Percentiles rank a stretch among this genome's conserved stretches.
phyloP scores from a whole-genome alignment of 2,888 invertebrate species.

The Aporophyla nigra region DNA sequence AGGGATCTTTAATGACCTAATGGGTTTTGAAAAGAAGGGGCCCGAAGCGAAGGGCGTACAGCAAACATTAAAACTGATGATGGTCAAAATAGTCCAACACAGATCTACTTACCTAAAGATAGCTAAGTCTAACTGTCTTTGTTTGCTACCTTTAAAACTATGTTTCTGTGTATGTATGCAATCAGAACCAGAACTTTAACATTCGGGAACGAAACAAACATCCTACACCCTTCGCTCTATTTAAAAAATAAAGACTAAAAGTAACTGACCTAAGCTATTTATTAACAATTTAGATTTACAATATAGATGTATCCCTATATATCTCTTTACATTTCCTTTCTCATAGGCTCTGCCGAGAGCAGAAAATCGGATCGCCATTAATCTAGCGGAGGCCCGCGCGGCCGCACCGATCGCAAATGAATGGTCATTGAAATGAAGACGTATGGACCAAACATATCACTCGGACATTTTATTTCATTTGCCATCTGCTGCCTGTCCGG shows the following conservation, averaged over 20 bases:
- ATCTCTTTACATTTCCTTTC: conserved; percentile 63
- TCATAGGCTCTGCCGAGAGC: conserved; percentile 73
- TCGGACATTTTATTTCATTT: conserved; percentile 82
- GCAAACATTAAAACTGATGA: background rate
- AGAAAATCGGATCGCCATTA: conserved; percentile 82
- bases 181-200: background rate
- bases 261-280: conserved; percentile 44
- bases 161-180: background rate
- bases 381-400: conserved; percentile 76
- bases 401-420: conserved; percentile 82
- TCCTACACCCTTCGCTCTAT: background rate
- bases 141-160: background rate
- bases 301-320: conserved; percentile 41
- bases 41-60: background rate
- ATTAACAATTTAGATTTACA: conserved; percentile 58
- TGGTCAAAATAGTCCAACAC: background rate
- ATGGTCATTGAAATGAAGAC: conserved; percentile 87
- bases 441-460: conserved; percentile 84
- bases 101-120: background rate
- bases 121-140: background rate
- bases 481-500: conserved; percentile 71
- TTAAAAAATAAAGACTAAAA: conserved; percentile 40
- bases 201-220: background rate
- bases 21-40: conserved; percentile 14
- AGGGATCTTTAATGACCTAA: conserved; percentile 32